Conservation (phyloP, 2,888 invertebrate genomes). For the Perithous albicinctus region DNA sequence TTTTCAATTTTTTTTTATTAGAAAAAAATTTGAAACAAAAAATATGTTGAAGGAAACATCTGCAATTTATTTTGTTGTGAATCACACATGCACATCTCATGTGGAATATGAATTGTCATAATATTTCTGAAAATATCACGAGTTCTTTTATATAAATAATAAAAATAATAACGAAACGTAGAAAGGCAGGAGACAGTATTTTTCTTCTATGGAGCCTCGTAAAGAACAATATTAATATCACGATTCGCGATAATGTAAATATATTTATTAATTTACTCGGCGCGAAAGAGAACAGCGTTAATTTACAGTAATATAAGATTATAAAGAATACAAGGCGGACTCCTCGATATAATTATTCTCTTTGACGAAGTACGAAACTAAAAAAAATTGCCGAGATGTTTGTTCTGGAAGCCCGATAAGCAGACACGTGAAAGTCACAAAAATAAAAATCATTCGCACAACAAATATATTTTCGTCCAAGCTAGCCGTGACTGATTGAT, state of each 20-base stretch:
- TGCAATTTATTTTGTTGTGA: too few relatives aligned
- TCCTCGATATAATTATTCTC: slow-evolving; percentile 27
- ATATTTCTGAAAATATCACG: neutral
- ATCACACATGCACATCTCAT: too few relatives aligned
- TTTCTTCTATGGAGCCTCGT: slow-evolving; percentile 15
- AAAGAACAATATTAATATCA: slow-evolving; percentile 55
- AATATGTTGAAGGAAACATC: too few relatives aligned
- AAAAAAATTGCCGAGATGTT: neutral
- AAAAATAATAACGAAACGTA: slow-evolving; percentile 38
- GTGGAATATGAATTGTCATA: neutral
- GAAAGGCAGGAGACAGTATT: slow-evolving; percentile 37
- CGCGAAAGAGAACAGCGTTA: slow-evolving; percentile 10
- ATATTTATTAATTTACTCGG: slow-evolving; percentile 42
- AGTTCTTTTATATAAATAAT: too few relatives aligned
- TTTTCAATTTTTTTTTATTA: too few relatives aligned
- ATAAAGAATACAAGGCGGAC: slow-evolving; percentile 6
- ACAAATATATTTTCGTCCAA: neutral
- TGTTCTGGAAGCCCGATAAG: neutral
- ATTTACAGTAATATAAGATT: slow-evolving; percentile 18
- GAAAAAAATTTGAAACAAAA: neutral
- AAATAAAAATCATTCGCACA: slow-evolving; percentile 1
- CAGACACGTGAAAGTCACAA: slow-evolving; percentile 7
- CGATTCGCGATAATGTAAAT: slow-evolving; percentile 52
- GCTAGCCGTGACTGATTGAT: slow-evolving; percentile 9
- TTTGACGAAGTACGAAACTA: neutral